These are phyloP conservation scores for Tachyglossus aculeatus DNA, from an alignment of 2,797 vertebrate species.

Conservation along the genomic window DNA sequence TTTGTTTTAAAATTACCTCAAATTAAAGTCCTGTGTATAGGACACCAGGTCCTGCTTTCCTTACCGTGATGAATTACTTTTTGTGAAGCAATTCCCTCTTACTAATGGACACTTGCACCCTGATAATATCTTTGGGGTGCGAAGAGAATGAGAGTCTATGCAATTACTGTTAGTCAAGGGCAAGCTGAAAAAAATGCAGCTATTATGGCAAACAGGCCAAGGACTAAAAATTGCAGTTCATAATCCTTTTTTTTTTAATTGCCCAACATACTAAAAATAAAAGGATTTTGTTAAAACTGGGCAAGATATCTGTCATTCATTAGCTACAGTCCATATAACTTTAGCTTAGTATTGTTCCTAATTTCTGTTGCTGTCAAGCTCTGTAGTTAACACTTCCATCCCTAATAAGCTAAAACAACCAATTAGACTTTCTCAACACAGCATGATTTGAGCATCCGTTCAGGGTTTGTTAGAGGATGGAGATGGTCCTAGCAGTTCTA, in stretches of 20 bases:
- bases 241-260: not conserved
- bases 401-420: slow-evolving; percentile 46
- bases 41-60: too few species aligned
- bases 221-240: not conserved
- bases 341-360: slow-evolving; percentile 8
- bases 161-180: too few species aligned
- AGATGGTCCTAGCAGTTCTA: slow-evolving; percentile 6
- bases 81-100: too few species aligned
- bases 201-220: not conserved
- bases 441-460: slow-evolving; percentile 12
- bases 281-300: slow-evolving; percentile 7
- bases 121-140: too few species aligned
- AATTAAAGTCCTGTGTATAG: too few species aligned
- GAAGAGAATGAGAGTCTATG: too few species aligned
- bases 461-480: not conserved
- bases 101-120: too few species aligned
- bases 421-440: slow-evolving; percentile 31
- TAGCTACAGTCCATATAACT: slow-evolving; percentile 36
- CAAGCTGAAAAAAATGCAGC: too few species aligned
- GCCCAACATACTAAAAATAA: not conserved
- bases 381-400: slow-evolving; percentile 44
- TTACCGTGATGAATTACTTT: too few species aligned
- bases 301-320: slow-evolving; percentile 21
- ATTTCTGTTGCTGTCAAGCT: slow-evolving; percentile 30
- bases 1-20: too few species aligned